Conservation (phyloP, 2,113 vertebrate species). For the Leuciscus idus region DNA sequence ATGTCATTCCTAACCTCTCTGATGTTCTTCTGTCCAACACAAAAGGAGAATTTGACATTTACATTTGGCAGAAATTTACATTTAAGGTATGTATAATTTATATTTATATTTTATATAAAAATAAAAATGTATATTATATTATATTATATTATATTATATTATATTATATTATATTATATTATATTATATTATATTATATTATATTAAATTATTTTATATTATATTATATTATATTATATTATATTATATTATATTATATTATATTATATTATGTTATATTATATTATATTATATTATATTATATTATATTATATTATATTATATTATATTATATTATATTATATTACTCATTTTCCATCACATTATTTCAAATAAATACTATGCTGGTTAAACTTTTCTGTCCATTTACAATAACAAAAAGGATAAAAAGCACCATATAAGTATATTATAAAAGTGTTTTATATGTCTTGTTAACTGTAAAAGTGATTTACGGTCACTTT, state of each 20-base stretch:
- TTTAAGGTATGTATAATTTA: neutral
- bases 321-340: neutral
- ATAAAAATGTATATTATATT: neutral
- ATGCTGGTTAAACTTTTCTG: too few species aligned
- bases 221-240: neutral
- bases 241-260: neutral
- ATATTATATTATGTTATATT: too few species aligned
- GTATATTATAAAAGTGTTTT: too few species aligned
- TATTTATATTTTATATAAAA: neutral
- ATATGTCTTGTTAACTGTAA: too few species aligned
- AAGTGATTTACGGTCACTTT: too few species aligned
- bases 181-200: neutral
- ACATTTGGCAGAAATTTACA: neutral
- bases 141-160: neutral
- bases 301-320: neutral
- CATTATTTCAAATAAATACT: too few species aligned
- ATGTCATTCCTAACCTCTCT: neutral
- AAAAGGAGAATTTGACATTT: neutral
- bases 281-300: neutral
- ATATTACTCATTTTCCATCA: too few species aligned
- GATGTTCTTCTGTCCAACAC: neutral
- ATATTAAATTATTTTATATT: neutral
- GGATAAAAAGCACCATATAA: too few species aligned
- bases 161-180: neutral
- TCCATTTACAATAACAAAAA: too few species aligned